Evolutionary conservation across 64 coral and sea anemone species (phyloP), one percentile per base, ranked within the genome.

Genomic region (Anthopleura sola): DNA sequence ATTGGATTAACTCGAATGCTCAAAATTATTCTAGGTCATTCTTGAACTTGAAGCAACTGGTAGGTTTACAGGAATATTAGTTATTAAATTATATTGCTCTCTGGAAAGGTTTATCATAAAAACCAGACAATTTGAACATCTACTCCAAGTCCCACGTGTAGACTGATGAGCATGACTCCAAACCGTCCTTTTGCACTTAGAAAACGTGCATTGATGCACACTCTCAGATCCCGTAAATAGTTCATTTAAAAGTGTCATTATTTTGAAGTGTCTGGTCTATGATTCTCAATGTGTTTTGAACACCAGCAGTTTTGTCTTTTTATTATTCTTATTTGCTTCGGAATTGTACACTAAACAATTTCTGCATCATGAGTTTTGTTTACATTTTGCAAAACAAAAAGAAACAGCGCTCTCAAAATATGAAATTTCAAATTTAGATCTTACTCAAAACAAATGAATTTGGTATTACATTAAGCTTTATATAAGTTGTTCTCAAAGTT

Each of bases 131-230:
- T 48, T 68, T 68, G 62, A 4, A 68, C n/a, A 29, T 68, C 21
- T 48, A 58, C 55, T 26, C 8, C 6, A 68, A 68, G 31, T 31
- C 66, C 66, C 66, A 71, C 66, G 66, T 71, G 66, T 71, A 32
- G 29, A 71, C 24, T 26, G 58, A n/a, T n/a, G n/a, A n/a, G n/a
- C n/a, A n/a, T n/a, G n/a, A n/a, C n/a, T n/a, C n/a, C n/a, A n/a
- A n/a, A n/a, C n/a, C n/a, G 58, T 56, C 55, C 55, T 56, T 56
- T 8, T 8, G 18, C 55, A 26, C 2, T 5, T 26, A 5, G 15
- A 71, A 71, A 71, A 71, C 66, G 66, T 71, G 66, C 66, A 4
- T n/a, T 66, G n/a, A 26, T 66, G 60, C 60, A 66, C 60, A 33
- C 28, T 26, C 29, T 34, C 66, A 32, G 66, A 32, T 71, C 31